phyloP scores from a whole-genome alignment of 2,113 vertebrate genomes.

The Gorilla gorilla region DNA sequence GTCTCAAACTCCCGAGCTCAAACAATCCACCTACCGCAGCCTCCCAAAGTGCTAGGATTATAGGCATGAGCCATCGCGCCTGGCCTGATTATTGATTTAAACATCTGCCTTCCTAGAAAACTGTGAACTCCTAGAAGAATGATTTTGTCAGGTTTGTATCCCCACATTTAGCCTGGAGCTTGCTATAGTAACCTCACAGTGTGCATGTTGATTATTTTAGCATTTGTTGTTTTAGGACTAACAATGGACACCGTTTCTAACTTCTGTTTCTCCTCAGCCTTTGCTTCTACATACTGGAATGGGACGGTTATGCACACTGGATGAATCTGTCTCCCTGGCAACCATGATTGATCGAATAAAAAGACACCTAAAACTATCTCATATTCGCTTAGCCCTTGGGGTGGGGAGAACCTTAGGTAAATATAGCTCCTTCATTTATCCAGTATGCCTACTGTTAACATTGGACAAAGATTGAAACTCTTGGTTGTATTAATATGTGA shows the following conservation, averaged over 20 bases:
- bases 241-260: not conserved
- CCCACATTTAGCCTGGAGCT: not conserved
- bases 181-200: not conserved
- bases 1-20: too few relatives aligned
- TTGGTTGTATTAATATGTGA: not conserved
- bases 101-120: not conserved
- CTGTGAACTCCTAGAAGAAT: not conserved
- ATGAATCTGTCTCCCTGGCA: slow-evolving; percentile 84
- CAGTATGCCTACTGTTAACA: not conserved
- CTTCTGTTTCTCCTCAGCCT: slow-evolving; percentile 82
- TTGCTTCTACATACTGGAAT: slow-evolving; percentile 90
- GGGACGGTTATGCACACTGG: slow-evolving; percentile 90
- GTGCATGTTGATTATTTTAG: not conserved
- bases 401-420: slow-evolving; percentile 88
- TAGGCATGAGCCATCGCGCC: too few relatives aligned
- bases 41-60: too few relatives aligned
- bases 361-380: slow-evolving; percentile 87
- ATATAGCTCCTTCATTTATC: not conserved
- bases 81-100: not conserved
- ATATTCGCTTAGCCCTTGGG: slow-evolving; percentile 92
- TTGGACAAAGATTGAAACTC: not conserved
- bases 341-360: slow-evolving; percentile 89
- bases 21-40: too few relatives aligned
- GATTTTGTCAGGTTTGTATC: not conserved
- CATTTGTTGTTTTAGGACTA: not conserved